Evolutionary conservation across 1,140 invertebrate genomes (phyloP).

Genomic region (Scaptomyza montana): DNA sequence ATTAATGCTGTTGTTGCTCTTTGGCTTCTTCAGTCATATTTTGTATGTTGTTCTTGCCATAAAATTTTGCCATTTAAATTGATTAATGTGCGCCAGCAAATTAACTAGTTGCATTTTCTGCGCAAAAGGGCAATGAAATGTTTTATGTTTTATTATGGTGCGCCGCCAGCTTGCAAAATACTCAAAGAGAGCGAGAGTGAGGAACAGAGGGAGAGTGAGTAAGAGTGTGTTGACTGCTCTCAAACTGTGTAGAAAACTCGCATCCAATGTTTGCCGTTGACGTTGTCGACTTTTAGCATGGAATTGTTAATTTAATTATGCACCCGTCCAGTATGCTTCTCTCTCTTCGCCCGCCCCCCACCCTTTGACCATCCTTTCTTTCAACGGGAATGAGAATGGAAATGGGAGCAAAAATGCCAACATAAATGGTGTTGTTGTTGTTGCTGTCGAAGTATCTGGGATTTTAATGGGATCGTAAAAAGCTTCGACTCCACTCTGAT

Average conservation of each 20-base stretch:
- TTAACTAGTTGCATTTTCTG: slow-evolving; percentile 35
- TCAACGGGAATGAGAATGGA: slow-evolving; percentile 4
- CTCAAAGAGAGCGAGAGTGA: neutral
- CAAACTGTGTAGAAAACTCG: slow-evolving; percentile 11
- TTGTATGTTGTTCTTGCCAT: neutral
- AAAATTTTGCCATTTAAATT: slow-evolving; percentile 39
- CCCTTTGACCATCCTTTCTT: neutral
- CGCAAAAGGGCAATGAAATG: neutral
- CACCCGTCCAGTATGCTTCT: neutral
- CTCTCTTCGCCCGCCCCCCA: neutral
- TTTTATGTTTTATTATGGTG: slow-evolving; percentile 5
- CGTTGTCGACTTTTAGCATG: slow-evolving; percentile 38
- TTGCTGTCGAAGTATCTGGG: slow-evolving; percentile 4
- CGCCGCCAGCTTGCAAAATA: too few relatives aligned
- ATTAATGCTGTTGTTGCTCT: neutral
- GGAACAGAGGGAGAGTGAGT: too few relatives aligned
- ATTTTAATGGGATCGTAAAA: slow-evolving; percentile 16
- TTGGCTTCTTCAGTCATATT: neutral
- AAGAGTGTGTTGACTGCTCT: slow-evolving; percentile 19
- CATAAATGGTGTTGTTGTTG: neutral
- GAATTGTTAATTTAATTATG: slow-evolving; percentile 75
- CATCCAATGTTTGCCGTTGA: slow-evolving; percentile 6
- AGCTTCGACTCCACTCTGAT: neutral
- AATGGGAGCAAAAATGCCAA: slow-evolving; percentile 7
- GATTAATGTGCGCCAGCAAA: slow-evolving; percentile 54